Base-by-base conservation (phyloP, 2,888 invertebrate species). In the Strigamia maritima region DNA sequence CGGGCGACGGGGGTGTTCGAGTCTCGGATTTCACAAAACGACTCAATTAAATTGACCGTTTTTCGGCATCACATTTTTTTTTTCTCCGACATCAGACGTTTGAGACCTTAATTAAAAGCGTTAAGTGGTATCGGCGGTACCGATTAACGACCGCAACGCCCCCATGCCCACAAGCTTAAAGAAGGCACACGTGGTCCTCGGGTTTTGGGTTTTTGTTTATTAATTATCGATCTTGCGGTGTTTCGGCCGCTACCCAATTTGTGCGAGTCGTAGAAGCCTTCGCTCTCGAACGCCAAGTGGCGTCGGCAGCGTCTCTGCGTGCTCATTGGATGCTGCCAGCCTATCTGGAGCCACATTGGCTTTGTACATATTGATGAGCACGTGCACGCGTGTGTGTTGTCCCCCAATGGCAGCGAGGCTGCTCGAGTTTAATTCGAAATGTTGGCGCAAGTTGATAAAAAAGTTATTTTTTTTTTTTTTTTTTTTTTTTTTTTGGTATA, bases 221-320 rank as follows among this genome's bases (percentile, higher is more conserved):
- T 76, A 76, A 76, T 76, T 76, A 76, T 76, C 31, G 76, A 76
- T 76, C 31, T n/a, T 19, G 49, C 19, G 49, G 49, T 49, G 49
- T 16, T 49, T 49, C n/a, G 49, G 7, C 49, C 49, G 49, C 49
- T 12, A 35, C 35, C 35, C 35, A 35, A 35, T 35, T 35, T 35
- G 35, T 35, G 35, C 35, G 35, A 35, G 3, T 35, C 35, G 35
- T 35, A 35, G n/a, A n/a, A 35, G 35, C 35, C 35, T 2, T 35
- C 35, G 35, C 35, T 35, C 35, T 35, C 35, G 35, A 35, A 10
- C 35, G 7, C 3, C 8, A 10, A 35, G 35, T 35, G 35, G 35
- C 35, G 35, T 35, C 35, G 35, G 35, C 35, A 10, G 49, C n/a
- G 0, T 49, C 49, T 19, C 49, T 49, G 49, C 49, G 2, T 19